Base-by-base conservation (phyloP, 2,888 invertebrate species). In the Athalia cordata region DNA sequence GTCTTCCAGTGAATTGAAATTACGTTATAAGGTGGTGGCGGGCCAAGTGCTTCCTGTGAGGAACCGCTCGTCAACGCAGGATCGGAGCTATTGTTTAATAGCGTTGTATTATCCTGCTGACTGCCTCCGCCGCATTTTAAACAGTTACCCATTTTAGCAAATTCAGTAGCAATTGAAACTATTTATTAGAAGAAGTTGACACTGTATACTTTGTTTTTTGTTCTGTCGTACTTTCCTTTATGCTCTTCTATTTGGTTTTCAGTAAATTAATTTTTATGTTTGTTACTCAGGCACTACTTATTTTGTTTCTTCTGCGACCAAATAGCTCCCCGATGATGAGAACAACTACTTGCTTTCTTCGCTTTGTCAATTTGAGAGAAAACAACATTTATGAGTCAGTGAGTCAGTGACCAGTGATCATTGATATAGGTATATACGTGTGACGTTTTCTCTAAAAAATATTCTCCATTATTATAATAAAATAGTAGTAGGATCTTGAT, bases 71-170 rank as follows among this genome's bases (percentile, higher is more conserved):
- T 85, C 65, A 87, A 82, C n/a, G 85, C 86, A 79, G 88, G 85
- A 79, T 89, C 89, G 6, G 87, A 84, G 82, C 86, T 87, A 77
- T 81, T 68, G 81, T 83, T 89, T 79, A 89, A 81, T 78, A 90
- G 82, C 68, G 87, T 90, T 75, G 89, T 87, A 81, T 87, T 89
- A 85, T 90, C 89, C 82, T 87, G 88, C 80, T 88, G 89, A 80
- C 84, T 86, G 78, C 87, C 84, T 79, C 87, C 86, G 79, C 85
- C 83, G 79, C 94, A 92, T 90, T 94, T 94, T 83, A 95, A 91
- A 87, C 95, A 95, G 90, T 95, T 95, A 85, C 95, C 95, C 95
- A 95, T 95, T 86, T 87, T 89, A 5, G 55, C 29, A 66, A 49
- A 66, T n/a, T 66, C 49, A 66, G 7, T 55, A 55, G 55, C 7